Conservation (phyloP, 2,797 vertebrate species). For the Xiphorhynchus erythropygius region DNA sequence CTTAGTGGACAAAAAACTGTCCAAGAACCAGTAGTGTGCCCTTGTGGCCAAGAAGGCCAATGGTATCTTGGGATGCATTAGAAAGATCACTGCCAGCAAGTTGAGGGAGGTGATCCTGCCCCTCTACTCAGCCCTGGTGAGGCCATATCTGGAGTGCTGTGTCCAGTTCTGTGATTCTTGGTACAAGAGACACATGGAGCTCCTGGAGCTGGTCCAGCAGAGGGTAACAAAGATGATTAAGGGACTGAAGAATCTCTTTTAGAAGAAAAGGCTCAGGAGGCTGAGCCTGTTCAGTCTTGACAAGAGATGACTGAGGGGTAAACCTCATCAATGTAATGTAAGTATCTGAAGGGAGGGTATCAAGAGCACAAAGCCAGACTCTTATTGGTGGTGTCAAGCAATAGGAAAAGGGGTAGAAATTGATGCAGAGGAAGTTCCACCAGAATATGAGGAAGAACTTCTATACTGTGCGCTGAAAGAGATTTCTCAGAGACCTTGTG, state of each 20-base stretch:
- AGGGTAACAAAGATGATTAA: background rate
- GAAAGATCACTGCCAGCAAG: background rate
- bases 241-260: background rate
- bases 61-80: fast-evolving
- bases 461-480: background rate
- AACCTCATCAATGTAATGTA: fast-evolving
- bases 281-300: fast-evolving
- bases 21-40: background rate
- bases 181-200: background rate
- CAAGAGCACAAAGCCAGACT: background rate
- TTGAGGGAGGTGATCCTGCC: background rate
- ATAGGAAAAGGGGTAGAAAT: background rate
- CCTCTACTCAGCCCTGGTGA: background rate
- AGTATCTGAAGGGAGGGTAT: background rate
- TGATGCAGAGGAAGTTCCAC: background rate
- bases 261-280: fast-evolving
- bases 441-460: background rate
- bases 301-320: background rate
- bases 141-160: background rate
- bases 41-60: background rate
- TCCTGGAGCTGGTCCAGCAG: background rate
- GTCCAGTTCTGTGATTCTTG: background rate
- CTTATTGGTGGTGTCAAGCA: background rate
- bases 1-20: background rate
- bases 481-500: background rate